Conservation (phyloP, 1,140 invertebrate species). For the Zaprionus davidi region DNA sequence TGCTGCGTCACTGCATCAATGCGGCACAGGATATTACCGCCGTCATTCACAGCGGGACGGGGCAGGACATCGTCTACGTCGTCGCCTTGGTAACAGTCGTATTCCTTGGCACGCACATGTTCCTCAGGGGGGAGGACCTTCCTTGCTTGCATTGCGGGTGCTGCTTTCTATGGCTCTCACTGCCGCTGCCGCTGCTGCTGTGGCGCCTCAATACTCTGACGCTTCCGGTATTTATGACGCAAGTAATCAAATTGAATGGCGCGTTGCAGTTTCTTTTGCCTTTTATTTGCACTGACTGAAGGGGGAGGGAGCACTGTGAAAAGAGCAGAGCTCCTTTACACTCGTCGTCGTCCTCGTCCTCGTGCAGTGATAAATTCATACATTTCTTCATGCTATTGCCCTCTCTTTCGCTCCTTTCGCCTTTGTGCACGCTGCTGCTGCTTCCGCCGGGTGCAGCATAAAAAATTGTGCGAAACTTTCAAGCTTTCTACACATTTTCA, state of each 20-base stretch:
- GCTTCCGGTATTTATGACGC: slow-evolving; percentile 82
- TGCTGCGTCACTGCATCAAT: slow-evolving; percentile 74
- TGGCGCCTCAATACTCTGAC: slow-evolving; percentile 77
- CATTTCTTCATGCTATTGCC: slow-evolving; percentile 46
- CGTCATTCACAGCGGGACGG: slow-evolving; percentile 56
- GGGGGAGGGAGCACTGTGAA: background rate
- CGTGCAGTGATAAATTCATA: slow-evolving; percentile 75
- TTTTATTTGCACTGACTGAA: slow-evolving; percentile 66
- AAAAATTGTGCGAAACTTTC: slow-evolving; percentile 81
- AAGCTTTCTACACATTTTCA: slow-evolving; percentile 81
- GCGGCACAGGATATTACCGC: slow-evolving; percentile 81
- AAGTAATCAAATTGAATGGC: slow-evolving; percentile 82
- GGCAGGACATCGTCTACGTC: slow-evolving; percentile 8
- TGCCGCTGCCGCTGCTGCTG: slow-evolving; percentile 7
- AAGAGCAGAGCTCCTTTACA: slow-evolving; percentile 15
- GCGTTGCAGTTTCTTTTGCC: slow-evolving; percentile 71
- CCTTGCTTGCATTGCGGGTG: background rate
- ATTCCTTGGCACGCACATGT: slow-evolving; percentile 63
- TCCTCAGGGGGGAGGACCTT: background rate
- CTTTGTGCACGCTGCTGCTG: slow-evolving; percentile 16
- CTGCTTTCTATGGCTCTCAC: background rate
- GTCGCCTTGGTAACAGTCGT: slow-evolving; percentile 31
- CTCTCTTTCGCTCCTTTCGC: background rate
- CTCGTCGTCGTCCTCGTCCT: slow-evolving; percentile 24
- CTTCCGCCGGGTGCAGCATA: slow-evolving; percentile 52